Evolutionary conservation across 2,888 invertebrate genomes (phyloP).

Genomic region (Cheilosia vulpina): DNA sequence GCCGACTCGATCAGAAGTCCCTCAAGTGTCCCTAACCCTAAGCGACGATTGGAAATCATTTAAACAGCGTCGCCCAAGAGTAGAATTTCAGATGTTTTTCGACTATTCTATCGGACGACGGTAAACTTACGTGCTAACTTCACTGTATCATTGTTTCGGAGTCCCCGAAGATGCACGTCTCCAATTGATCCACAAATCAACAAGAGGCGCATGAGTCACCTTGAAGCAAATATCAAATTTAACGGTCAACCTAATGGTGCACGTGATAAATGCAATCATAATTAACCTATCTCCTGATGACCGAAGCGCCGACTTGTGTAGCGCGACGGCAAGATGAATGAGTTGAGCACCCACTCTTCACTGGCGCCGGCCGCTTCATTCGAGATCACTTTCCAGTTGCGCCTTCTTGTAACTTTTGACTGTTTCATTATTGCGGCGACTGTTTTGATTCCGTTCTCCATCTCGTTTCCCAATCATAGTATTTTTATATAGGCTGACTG

Average conservation of each 20-base stretch:
- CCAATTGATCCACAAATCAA: neutral
- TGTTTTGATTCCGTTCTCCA: constrained; percentile 16
- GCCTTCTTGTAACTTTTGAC: neutral
- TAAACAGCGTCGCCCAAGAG: too few relatives aligned
- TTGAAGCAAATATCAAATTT: constrained; percentile 13
- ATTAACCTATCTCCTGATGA: constrained; percentile 36
- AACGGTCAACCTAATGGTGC: constrained; percentile 28
- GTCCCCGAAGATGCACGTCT: neutral
- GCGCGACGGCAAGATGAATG: constrained; percentile 37
- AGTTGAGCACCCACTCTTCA: constrained; percentile 13
- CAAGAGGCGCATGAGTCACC: neutral
- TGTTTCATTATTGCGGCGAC: constrained; percentile 13
- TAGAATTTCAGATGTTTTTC: too few relatives aligned
- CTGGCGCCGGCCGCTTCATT: constrained; percentile 10
- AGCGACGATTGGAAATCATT: too few relatives aligned
- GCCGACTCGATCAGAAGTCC: too few relatives aligned
- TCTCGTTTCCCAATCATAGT: constrained; percentile 5
- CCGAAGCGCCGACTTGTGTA: constrained; percentile 12
- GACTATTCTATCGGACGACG: too few relatives aligned
- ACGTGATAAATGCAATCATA: constrained; percentile 25
- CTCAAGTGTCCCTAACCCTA: too few relatives aligned
- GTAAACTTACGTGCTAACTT: too few relatives aligned
- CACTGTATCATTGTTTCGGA: too few relatives aligned
- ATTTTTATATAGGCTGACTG: constrained; percentile 11
- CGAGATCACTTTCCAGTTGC: constrained; percentile 1